A percentile compares a stretch with the other conserved stretches of the same genome.
These are phyloP conservation scores for Anthoscopus minutus DNA, from an alignment of 2,113 vertebrate genomes.

Conservation along the genomic window DNA sequence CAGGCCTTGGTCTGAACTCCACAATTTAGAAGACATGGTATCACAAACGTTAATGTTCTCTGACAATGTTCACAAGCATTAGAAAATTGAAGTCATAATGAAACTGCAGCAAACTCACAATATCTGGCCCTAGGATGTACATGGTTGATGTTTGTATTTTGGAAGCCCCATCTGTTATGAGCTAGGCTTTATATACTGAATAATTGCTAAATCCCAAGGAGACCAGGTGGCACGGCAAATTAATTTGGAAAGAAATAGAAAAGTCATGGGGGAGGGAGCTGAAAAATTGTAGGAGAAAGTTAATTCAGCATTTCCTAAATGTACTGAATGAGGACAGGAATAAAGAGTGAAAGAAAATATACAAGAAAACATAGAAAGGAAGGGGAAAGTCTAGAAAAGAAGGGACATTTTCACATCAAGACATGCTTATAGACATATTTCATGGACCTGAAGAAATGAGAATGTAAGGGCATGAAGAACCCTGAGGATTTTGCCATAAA, in stretches of 20 bases:
- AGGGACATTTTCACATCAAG: background rate
- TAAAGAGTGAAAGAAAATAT: background rate
- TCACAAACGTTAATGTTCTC: conserved; percentile 18
- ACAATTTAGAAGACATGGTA: conserved; percentile 16
- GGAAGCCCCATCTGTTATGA: conserved; percentile 49
- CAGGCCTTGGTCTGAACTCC: background rate
- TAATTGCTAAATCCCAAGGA: conserved; percentile 49
- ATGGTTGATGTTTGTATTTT: conserved; percentile 37
- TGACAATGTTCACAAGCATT: conserved; percentile 39
- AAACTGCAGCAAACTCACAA: conserved; percentile 31
- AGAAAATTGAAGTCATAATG: conserved; percentile 53
- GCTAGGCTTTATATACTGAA: conserved; percentile 40
- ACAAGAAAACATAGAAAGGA: background rate
- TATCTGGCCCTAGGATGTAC: conserved; percentile 41
- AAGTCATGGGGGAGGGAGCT: background rate
- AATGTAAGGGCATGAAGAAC: background rate
- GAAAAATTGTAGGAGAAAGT: conserved; percentile 2
- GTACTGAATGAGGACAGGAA: background rate
- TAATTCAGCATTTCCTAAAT: conserved; percentile 26
- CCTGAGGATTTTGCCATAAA: background rate
- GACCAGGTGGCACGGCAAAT: conserved; percentile 58
- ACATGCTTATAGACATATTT: background rate
- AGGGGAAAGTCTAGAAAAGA: background rate
- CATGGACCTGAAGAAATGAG: background rate
- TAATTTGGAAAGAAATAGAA: conserved; percentile 52